Evolutionary conservation across 2,113 vertebrate species (phyloP), one percentile per base, ranked within the genome.

Genomic region (Hystrix cristata): DNA sequence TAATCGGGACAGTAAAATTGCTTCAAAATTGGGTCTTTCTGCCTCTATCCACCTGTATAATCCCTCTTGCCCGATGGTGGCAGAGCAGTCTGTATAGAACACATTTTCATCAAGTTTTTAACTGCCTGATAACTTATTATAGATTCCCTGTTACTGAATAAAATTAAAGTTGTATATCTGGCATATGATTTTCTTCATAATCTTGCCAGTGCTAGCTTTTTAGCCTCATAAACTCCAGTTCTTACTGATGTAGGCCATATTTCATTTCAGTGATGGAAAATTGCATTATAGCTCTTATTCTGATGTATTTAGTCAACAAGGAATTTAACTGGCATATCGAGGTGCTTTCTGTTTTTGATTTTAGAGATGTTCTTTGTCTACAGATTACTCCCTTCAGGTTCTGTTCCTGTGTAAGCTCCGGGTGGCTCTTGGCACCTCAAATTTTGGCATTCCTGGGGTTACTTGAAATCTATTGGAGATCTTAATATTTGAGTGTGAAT

Each of bases 241-340:
- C 15, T 79, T 57, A 43, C 57, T 79, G 79, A 23, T 25, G 53
- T 27, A 76, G 25, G 13, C 43, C 31, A 23, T 69, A 72, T 79
- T 81, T 87, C 14, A 81, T 81, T 91, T 91, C 23, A 80, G 18
- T 74, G 34, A 64, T 74, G 21, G 76, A 80, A 91, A 91, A 62
- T 90, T 84, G 72, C 14, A 48, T 62, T 62, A 51, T 7, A 79
- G n/a, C 6, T 9, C 23, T 14, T 62, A 29, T 53, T 80, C 0
- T 55, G 16, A 96, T 48, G 21, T 57, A 69, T 83, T 84, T 25
- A 71, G 64, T 91, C 48, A 90, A 38, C 6, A n/a, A 79, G 6
- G 11, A 64, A 23, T 14, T 88, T 74, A 53, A 64, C 29, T 74
- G 74, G 59, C 72, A 3, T 31, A 15, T 27, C 29, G 29, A 84